Evolutionary conservation across 53 echinoderm and acorn worm species (phyloP).

Genomic region (Mesocentrotus franciscanus): DNA sequence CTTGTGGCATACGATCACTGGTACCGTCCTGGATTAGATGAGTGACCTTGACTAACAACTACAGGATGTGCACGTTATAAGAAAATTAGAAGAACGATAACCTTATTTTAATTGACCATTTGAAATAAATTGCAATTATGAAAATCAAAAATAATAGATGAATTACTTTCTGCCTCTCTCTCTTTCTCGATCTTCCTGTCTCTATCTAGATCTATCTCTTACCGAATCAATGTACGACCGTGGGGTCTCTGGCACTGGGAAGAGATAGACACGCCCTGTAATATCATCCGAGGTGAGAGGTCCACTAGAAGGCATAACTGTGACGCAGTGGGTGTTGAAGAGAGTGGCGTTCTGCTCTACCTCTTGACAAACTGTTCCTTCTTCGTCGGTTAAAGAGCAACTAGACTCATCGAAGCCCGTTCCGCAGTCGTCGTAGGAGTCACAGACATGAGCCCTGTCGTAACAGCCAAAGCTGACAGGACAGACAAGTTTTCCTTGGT

Average conservation of each 20-base stretch:
- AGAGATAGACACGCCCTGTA: neutral
- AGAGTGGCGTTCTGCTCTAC: neutral
- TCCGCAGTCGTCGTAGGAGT: constrained; percentile 41
- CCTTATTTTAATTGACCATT: no score
- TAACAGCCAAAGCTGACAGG: constrained; percentile 44
- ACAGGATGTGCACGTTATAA: no score
- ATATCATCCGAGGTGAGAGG: neutral
- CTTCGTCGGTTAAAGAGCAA: neutral
- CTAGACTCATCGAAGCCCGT: constrained; percentile 23
- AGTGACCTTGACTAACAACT: no score
- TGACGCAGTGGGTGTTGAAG: neutral
- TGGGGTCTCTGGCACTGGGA: neutral
- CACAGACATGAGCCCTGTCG: neutral
- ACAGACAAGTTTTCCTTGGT: neutral
- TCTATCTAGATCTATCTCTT: neutral
- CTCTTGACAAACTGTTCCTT: neutral
- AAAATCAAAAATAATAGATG: no score
- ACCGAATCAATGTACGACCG: neutral
- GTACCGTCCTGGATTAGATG: no score
- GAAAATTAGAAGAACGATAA: no score
- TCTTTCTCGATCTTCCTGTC: no score
- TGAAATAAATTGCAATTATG: no score
- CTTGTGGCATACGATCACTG: no score
- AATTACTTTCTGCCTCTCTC: no score
- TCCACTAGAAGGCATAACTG: neutral